A percentile compares a stretch with the other conserved stretches of the same genome.
Evolutionary conservation across 2,888 invertebrate species (phyloP).

Genomic region (Ferrisia virgata): DNA sequence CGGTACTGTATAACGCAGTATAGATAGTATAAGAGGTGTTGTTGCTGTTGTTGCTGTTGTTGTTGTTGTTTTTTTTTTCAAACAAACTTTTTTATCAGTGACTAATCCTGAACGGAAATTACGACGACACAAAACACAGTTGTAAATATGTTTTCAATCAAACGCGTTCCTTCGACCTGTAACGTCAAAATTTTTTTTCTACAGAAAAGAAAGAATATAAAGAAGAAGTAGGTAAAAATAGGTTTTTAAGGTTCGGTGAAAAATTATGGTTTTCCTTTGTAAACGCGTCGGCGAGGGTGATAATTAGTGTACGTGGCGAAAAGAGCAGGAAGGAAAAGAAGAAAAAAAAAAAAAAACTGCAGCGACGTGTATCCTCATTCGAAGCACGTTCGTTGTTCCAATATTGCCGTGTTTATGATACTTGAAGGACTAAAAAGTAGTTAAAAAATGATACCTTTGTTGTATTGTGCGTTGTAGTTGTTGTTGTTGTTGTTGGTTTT

Average conservation of each 20-base stretch:
- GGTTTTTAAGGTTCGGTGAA: background rate
- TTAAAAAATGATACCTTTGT: conserved; percentile 34
- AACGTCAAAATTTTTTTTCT: background rate
- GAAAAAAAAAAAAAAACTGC: background rate
- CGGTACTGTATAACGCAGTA: no score
- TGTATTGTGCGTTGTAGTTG: background rate
- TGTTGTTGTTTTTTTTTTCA: background rate
- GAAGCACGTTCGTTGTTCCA: conserved; percentile 25
- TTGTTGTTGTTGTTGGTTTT: no score
- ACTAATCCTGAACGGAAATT: conserved; percentile 36
- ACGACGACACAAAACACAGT: background rate
- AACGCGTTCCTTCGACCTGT: background rate
- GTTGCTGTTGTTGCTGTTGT: no score
- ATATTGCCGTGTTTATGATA: conserved; percentile 28
- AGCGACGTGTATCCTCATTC: background rate
- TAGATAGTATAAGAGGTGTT: no score
- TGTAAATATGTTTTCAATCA: conserved; percentile 6
- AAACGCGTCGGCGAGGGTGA: background rate
- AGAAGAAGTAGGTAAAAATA: background rate
- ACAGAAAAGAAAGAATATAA: background rate
- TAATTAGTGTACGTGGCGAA: conserved; percentile 29
- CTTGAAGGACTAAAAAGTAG: background rate
- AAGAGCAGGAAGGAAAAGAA: background rate
- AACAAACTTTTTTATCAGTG: background rate
- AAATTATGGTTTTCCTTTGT: conserved; percentile 26